Evolutionary conservation across 1,140 invertebrate species (phyloP), one percentile per base, ranked within the genome.

Genomic region (Samia ricini): DNA sequence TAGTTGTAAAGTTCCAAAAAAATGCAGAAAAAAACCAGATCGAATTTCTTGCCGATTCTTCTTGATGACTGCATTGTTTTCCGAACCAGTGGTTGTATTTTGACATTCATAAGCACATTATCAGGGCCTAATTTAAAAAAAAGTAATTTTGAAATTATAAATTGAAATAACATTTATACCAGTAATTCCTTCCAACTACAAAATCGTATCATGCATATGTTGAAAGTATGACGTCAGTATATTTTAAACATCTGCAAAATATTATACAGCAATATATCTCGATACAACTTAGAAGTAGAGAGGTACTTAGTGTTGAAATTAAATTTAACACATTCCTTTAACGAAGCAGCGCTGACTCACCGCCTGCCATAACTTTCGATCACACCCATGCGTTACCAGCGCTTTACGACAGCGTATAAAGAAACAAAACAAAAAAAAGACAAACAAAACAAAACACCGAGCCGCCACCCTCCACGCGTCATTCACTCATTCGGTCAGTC

Each of bases 381-480:
- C 52, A 55, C 52, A 55, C 52, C 52, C 52, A 55, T 55, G 52
- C 52, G 52, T 55, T 55, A 55, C 52, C 52, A 55, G 24, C 52
- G 24, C 33, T 55, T 55, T 55, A 55, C 52, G 52, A 55, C 52
- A 23, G 52, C 12, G 33, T 42, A 55, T 55, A 24, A 55, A 55
- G 24, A 55, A 55, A 42, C 33, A 42, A 42, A n/a, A n/a, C n/a
- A n/a, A 42, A 36, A 42, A 42, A 3, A 26, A 26, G 8, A 26
- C 26, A 8, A 26, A 26, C 3, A 26, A 26, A 26, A 26, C 3
- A 26, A 3, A 55, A n/a, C 52, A 55, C 24, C 22, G 15, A 20
- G 21, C 21, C 52, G 33, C 33, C 33, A 42, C 33, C 33, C 33
- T 55, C 52, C 24, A 22, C 52, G n/a, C 52, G 52, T 55, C 56